Percentiles rank a stretch among this genome's conserved stretches.
These are phyloP conservation scores for Manis crassicaudata DNA, from an alignment of 2,797 vertebrate genomes.

Conservation along the genomic window DNA sequence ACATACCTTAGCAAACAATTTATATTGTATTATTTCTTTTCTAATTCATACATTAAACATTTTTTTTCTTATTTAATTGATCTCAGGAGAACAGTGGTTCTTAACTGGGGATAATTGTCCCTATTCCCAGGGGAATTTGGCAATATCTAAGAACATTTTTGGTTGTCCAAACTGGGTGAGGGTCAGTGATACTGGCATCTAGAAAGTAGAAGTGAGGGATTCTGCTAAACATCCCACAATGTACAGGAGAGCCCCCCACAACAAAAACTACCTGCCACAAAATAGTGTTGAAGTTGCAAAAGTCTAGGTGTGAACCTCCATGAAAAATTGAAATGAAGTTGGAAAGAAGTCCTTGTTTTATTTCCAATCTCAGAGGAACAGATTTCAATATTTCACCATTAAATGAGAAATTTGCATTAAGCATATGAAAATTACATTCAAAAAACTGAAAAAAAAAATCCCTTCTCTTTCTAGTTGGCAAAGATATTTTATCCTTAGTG, in stretches of 20 bases:
- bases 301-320: background rate
- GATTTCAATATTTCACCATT: background rate
- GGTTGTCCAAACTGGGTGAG: background rate
- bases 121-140: background rate
- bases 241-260: background rate
- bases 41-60: background rate
- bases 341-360: background rate
- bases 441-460: background rate
- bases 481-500: background rate
- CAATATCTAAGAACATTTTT: background rate
- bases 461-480: background rate
- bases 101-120: background rate
- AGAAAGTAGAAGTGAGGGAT: background rate
- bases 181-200: background rate
- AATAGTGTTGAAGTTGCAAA: background rate
- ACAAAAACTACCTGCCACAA: background rate
- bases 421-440: background rate
- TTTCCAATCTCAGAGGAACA: background rate
- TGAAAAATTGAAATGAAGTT: background rate
- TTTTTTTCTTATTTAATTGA: background rate
- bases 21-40: background rate
- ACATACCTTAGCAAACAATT: background rate
- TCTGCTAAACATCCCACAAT: background rate
- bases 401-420: background rate
- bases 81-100: background rate